Evolutionary conservation across 2,888 invertebrate genomes (phyloP).

Genomic region (Erebia epiphron): DNA sequence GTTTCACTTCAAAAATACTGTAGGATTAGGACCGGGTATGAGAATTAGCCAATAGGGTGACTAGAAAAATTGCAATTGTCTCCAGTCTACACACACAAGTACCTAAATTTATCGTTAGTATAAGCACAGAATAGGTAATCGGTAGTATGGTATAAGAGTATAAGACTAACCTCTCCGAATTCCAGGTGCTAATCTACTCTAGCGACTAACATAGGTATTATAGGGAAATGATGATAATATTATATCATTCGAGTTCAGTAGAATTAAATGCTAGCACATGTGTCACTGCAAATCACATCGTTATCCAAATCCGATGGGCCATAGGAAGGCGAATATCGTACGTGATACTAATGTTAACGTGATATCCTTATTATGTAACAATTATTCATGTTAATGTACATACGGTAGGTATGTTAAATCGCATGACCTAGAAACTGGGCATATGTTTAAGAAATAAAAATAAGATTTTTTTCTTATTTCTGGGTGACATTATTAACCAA

Average conservation of each 20-base stretch:
- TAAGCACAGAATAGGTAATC: too few species aligned
- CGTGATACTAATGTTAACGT: neutral
- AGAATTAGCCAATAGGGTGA: too few species aligned
- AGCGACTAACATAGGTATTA: neutral
- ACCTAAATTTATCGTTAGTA: too few species aligned
- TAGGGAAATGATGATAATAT: neutral
- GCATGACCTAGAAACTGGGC: constrained; percentile 2
- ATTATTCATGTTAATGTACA: constrained; percentile 3
- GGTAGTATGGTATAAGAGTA: too few species aligned
- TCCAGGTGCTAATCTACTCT: neutral
- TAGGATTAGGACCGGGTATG: too few species aligned
- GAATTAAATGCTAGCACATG: neutral
- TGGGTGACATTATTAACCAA: too few species aligned
- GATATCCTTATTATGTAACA: neutral
- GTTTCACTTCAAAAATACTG: too few species aligned
- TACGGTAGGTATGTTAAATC: neutral
- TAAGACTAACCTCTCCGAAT: too few species aligned
- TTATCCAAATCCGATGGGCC: constrained; percentile 10
- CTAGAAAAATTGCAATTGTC: too few species aligned
- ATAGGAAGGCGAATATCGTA: neutral
- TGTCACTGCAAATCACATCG: neutral
- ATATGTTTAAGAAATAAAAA: neutral
- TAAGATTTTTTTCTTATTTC: neutral
- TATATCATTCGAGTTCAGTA: neutral
- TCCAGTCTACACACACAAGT: too few species aligned